Conservation (phyloP, 2,888 invertebrate species). For the Diadromus collaris region DNA sequence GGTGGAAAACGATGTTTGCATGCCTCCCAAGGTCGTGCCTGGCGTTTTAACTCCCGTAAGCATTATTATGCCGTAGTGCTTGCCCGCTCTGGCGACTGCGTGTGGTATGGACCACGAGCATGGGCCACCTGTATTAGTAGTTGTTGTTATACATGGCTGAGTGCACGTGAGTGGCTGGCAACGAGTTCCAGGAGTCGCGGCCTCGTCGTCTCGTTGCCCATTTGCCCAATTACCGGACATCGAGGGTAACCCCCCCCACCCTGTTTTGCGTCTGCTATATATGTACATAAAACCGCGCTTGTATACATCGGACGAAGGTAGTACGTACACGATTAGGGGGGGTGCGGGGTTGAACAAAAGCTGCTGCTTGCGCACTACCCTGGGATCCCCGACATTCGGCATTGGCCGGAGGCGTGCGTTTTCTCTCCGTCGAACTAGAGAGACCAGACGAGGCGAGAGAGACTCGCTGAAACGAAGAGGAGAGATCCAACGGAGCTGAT, state of each 20-base stretch:
- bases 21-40: conserved; percentile 54
- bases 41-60: conserved; percentile 53
- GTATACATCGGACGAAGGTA: conserved; percentile 18
- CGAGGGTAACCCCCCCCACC: conserved; percentile 24
- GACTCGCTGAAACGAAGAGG: conserved; percentile 15
- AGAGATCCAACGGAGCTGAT: conserved; percentile 22
- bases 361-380: conserved; percentile 23
- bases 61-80: conserved; percentile 54
- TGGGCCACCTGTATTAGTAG: conserved; percentile 38
- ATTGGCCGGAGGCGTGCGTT: conserved; percentile 36
- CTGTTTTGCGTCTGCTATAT: conserved; percentile 26
- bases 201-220: conserved; percentile 52
- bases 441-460: conserved; percentile 1
- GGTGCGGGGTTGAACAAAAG: conserved; percentile 33
- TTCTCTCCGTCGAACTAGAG: background rate
- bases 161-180: conserved; percentile 40
- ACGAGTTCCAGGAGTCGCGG: conserved; percentile 36
- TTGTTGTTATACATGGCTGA: conserved; percentile 52
- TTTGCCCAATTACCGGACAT: conserved; percentile 56
- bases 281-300: conserved; percentile 17
- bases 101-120: background rate
- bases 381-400: conserved; percentile 37
- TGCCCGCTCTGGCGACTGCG: conserved; percentile 1
- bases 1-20: conserved; percentile 43
- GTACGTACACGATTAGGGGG: conserved; percentile 36